Base-by-base conservation (phyloP, 2,113 vertebrate genomes). In the Brachyhypopomus gauderio region DNA sequence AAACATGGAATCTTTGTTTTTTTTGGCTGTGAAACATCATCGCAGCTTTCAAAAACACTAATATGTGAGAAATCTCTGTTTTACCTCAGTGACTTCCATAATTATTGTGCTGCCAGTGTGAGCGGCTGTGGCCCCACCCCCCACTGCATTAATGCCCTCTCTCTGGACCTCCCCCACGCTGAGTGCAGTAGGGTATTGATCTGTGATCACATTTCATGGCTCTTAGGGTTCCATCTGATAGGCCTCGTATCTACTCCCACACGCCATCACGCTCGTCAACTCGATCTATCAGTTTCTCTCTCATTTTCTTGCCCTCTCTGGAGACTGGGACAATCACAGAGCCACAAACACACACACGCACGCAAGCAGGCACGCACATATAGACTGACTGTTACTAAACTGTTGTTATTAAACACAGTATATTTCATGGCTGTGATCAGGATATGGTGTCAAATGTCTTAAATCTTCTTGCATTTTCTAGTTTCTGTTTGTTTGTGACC, bases 121-220 rank as follows among this genome's bases (percentile, higher is more conserved):
- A 60, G n/a, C 67, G 70, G 1, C 45, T 52, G 45, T 52, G 5
- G 8, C 45, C 45, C 12, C 41, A 3, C 41, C 5, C 56, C 41
- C 23, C 59, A 16, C 27, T 72, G 72, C 74, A 71, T 81, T 72
- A 58, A 62, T 45, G 67, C 84, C 36, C 73, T 73, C 41, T 56
- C 48, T 84, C 58, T 64, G 76, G 56, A 77, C 48, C 52, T 83
- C 60, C 77, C 64, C 62, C 59, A 69, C 62, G 17, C 30, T 72
- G 77, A 85, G 77, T 41, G 34, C 41, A 27, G 74, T 64, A 38
- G 12, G 38, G 14, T 80, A 89, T 85, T 84, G 85, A 89, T 85
- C 79, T 55, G 77, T 79, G 86, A 87, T 89, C 83, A 74, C 77
- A 79, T 88, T 88, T 85, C 86, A 82, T 82, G 60, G 79, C 74